Percentiles rank a stretch among this genome's conserved stretches.
Evolutionary conservation across 2,888 invertebrate genomes (phyloP).

Genomic region (Pollenia angustigena): DNA sequence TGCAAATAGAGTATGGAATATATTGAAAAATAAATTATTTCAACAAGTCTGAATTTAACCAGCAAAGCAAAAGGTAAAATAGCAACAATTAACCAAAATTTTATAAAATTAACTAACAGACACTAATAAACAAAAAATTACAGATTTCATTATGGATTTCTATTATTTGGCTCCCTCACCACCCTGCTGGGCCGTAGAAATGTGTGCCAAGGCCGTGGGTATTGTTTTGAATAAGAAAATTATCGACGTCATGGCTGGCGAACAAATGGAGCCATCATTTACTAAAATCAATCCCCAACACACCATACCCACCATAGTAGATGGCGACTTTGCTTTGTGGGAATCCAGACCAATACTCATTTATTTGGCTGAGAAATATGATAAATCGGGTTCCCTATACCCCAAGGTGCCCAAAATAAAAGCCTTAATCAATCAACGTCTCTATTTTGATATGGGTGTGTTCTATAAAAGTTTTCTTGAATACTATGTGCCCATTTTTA

Average conservation of each 20-base stretch:
- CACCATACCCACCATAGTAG: constrained; percentile 92
- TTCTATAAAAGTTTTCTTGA: constrained; percentile 89
- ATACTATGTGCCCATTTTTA: constrained; percentile 88
- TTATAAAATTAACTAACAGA: not conserved
- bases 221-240: constrained; percentile 88
- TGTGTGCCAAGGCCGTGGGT: constrained; percentile 88
- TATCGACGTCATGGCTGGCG: constrained; percentile 87
- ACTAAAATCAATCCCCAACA: constrained; percentile 93
- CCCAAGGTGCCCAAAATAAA: constrained; percentile 91
- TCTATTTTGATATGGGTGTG: constrained; percentile 92
- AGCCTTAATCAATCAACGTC: constrained; percentile 90
- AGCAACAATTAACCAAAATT: not conserved
- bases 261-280: constrained; percentile 89
- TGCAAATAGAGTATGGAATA: not conserved
- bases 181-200: constrained; percentile 88
- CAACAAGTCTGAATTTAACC: not conserved
- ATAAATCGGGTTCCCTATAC: constrained; percentile 89
- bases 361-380: constrained; percentile 92
- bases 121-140: not conserved
- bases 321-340: constrained; percentile 91
- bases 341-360: constrained; percentile 93
- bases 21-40: not conserved
- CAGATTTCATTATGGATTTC: constrained; percentile 85
- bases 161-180: constrained; percentile 88
- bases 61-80: not conserved